These are phyloP conservation scores for Atta cephalotes DNA, from an alignment of 1,140 invertebrate species.

Conservation along the genomic window DNA sequence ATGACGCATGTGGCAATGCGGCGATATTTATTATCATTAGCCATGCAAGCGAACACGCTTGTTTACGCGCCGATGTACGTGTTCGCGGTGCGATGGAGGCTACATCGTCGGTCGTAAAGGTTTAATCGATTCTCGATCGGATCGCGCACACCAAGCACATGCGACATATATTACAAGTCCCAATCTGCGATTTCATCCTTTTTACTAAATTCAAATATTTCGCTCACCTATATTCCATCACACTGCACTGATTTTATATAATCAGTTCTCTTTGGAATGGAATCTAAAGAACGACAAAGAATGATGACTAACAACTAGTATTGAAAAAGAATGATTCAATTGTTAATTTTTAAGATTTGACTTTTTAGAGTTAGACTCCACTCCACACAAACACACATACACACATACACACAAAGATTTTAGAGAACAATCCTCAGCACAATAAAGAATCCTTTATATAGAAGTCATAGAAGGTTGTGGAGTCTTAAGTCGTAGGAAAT, in stretches of 20 bases:
- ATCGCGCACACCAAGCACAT: conserved; percentile 18
- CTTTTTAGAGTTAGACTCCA: too few relatives aligned
- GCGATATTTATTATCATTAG: conserved; percentile 60
- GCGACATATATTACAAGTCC: conserved; percentile 18
- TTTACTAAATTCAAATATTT: conserved; percentile 38
- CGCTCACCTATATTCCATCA: conserved; percentile 6
- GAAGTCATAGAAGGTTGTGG: too few relatives aligned
- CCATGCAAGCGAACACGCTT: conserved; percentile 31
- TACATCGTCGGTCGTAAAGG: conserved; percentile 36
- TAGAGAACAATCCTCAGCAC: background rate
- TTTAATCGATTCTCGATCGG: conserved; percentile 56
- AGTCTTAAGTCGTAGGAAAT: too few relatives aligned
- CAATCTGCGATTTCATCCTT: conserved; percentile 33
- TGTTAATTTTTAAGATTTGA: too few relatives aligned
- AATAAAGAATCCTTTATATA: too few relatives aligned
- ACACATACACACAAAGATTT: too few relatives aligned
- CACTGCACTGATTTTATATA: conserved; percentile 16
- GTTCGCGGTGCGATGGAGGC: conserved; percentile 37
- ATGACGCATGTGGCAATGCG: conserved; percentile 27
- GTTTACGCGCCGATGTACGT: conserved; percentile 35
- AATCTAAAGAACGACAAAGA: too few relatives aligned
- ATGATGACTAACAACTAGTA: too few relatives aligned
- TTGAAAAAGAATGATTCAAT: too few relatives aligned
- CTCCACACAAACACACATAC: too few relatives aligned
- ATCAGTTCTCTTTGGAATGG: background rate